Evolutionary conservation across 2,888 invertebrate species (phyloP).

Genomic region (Keiferia lycopersicella): DNA sequence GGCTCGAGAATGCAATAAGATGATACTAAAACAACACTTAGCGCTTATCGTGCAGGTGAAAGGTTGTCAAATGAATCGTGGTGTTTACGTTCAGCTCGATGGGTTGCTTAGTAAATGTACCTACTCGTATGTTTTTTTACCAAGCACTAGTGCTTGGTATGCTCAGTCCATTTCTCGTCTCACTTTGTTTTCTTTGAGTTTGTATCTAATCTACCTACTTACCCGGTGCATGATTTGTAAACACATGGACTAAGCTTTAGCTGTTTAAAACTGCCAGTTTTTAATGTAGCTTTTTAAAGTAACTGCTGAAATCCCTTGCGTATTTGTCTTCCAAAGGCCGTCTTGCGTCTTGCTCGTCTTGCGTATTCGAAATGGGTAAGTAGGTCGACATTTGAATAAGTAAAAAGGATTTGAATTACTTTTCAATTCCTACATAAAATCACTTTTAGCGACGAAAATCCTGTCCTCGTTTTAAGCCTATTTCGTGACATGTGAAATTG

Average conservation of each 20-base stretch:
- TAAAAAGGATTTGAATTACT: conserved; percentile 7
- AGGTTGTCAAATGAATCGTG: conserved; percentile 65
- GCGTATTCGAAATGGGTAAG: conserved; percentile 6
- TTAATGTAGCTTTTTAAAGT: neutral
- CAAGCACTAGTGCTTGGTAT: conserved; percentile 1
- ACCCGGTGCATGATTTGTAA: neutral
- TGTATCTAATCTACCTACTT: neutral
- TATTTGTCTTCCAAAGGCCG: neutral
- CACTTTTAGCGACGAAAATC: neutral
- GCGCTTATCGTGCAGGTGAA: conserved; percentile 68
- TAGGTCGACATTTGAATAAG: conserved; percentile 9
- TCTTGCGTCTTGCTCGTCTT: no score
- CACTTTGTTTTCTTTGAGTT: conserved; percentile 47
- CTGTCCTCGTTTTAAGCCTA: neutral
- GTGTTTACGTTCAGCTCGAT: conserved; percentile 55
- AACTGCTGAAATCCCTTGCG: neutral
- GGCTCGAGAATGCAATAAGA: conserved; percentile 39
- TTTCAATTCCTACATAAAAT: neutral
- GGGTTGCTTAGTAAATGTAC: conserved; percentile 36
- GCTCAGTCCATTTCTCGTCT: conserved; percentile 36
- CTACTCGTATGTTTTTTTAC: conserved; percentile 37
- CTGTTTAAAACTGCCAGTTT: no score
- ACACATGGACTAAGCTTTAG: neutral
- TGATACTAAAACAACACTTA: conserved; percentile 59
- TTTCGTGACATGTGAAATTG: neutral